Evolutionary conservation across 2,113 vertebrate species (phyloP).

Genomic region (Neomonachus schauinslandi): DNA sequence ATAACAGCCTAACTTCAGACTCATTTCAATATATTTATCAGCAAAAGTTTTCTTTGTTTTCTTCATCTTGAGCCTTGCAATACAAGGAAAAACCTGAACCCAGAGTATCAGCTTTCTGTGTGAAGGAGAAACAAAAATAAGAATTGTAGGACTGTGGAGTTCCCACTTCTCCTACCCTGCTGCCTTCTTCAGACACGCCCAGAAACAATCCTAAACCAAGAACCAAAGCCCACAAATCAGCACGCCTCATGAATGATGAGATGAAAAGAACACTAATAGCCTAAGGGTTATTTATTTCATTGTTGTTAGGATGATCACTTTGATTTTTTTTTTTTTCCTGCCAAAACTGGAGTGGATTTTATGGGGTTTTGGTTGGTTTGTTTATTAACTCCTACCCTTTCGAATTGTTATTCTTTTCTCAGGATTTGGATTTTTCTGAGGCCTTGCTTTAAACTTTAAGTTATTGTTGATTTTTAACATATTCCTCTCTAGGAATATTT

Average conservation of each 20-base stretch:
- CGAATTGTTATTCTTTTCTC: neutral
- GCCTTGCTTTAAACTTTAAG: neutral
- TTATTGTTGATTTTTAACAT: neutral
- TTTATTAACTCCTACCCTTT: slow-evolving; percentile 21
- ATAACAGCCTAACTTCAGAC: neutral
- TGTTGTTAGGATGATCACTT: neutral
- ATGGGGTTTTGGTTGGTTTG: neutral
- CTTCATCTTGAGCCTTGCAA: neutral
- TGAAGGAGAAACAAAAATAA: slow-evolving; percentile 35
- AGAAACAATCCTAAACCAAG: neutral
- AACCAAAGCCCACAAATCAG: neutral
- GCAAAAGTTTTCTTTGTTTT: slow-evolving; percentile 21
- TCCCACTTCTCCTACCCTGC: neutral
- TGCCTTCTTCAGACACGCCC: neutral
- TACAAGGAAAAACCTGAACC: slow-evolving; percentile 13
- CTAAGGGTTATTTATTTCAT: neutral
- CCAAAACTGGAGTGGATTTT: slow-evolving; percentile 6
- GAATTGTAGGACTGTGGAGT: neutral
- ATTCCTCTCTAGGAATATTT: neutral
- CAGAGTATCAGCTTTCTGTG: neutral
- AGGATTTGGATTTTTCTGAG: slow-evolving; percentile 9
- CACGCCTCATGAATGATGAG: neutral
- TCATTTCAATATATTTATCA: neutral
- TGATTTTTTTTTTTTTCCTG: neutral
- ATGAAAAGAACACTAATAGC: neutral